Evolutionary conservation across 1,140 invertebrate species (phyloP).

Genomic region (Elymnias hypermnestra): DNA sequence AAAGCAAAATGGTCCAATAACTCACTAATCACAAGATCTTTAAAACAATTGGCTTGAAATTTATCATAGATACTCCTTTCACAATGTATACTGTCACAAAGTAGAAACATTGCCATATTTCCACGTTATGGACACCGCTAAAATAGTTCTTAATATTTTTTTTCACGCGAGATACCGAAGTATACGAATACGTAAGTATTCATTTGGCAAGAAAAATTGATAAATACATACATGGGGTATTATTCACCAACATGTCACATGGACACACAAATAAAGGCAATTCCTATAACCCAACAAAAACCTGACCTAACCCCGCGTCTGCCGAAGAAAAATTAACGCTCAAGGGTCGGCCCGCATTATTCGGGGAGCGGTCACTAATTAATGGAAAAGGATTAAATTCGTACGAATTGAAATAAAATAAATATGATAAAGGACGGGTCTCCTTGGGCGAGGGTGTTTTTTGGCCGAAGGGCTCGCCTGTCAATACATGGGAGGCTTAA

Average conservation of each 20-base stretch:
- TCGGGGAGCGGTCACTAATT: conserved; percentile 68
- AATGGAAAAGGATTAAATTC: conserved; percentile 75
- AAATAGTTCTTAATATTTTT: no score
- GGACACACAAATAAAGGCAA: conserved; percentile 2
- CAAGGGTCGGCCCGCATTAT: conserved; percentile 56
- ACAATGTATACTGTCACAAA: no score
- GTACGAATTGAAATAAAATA: conserved; percentile 73
- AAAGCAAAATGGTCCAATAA: no score
- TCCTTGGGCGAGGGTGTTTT: conserved; percentile 47
- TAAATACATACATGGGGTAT: conserved; percentile 1
- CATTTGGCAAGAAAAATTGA: no score
- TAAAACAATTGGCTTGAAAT: no score
- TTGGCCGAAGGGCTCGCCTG: conserved; percentile 31
- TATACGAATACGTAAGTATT: no score
- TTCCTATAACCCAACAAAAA: conserved; percentile 2
- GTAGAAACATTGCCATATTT: no score
- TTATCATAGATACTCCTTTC: no score
- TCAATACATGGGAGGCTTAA: conserved; percentile 41
- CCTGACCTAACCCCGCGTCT: conserved; percentile 13
- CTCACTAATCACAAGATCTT: no score
- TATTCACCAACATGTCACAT: conserved; percentile 7
- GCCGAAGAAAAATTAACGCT: conserved; percentile 64
- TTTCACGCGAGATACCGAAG: no score
- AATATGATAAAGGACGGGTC: conserved; percentile 66
- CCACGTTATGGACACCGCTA: no score